These are phyloP conservation scores for Hippocampus kuda DNA, from an alignment of 2,797 vertebrate genomes.

Conservation along the genomic window DNA sequence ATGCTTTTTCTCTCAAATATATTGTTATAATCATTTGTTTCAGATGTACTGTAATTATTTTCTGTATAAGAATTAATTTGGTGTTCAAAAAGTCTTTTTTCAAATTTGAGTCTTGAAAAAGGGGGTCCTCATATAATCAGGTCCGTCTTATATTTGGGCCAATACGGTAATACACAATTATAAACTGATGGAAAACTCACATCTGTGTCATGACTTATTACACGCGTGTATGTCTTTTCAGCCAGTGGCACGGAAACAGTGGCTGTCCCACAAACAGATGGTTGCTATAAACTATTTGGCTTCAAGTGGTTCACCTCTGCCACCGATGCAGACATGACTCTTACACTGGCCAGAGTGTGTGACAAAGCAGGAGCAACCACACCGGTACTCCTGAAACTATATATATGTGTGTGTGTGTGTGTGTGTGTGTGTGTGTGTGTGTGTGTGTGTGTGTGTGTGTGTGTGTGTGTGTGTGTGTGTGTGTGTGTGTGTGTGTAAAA, in stretches of 20 bases:
- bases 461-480: no score
- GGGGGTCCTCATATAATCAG: no score
- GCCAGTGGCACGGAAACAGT: conserved; percentile 73
- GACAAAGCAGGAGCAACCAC: conserved; percentile 59
- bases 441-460: no score
- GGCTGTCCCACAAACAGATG: conserved; percentile 69
- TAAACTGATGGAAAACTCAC: no score
- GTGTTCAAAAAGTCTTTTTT: no score
- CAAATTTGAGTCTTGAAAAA: no score
- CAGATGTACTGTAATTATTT: no score
- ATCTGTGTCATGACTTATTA: background rate
- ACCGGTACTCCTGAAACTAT: conserved; percentile 39
- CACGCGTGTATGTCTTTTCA: conserved; percentile 32
- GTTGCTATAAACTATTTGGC: conserved; percentile 70
- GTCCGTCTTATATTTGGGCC: no score
- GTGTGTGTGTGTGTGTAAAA: background rate
- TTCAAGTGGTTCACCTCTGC: conserved; percentile 87
- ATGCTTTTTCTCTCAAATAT: no score
- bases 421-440: background rate
- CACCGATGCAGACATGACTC: conserved; percentile 75
- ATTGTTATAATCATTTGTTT: no score
- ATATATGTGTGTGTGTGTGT: background rate
- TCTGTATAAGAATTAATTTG: no score
- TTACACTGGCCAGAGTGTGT: conserved; percentile 73
- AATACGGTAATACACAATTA: background rate